Base-by-base conservation (phyloP, 2,797 vertebrate species). In the Cyclopterus lumpus region DNA sequence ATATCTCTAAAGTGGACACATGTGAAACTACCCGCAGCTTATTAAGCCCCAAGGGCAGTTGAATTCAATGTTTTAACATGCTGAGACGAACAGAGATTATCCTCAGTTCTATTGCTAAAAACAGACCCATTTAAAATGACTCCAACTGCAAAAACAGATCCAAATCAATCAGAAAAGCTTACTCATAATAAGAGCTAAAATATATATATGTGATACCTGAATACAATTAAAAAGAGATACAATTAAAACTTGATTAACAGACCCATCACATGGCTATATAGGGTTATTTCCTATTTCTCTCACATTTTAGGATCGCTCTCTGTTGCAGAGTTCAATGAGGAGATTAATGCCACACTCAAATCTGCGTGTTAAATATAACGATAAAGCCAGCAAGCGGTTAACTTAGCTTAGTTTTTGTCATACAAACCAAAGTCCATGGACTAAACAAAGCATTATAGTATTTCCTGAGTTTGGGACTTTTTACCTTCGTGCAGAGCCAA, bases 1-100 rank as follows among this genome's bases (percentile, higher is more conserved):
- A 59, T 12, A 24, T 51, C 40, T 69, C 71, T 66, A 49, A 42
- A 70, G 36, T 16, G 54, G 63, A 20, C 54, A 60, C 44, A 18
- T 46, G 30, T 44, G 65, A 63, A 26, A 5, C 15, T 1, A 34
- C 60, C 59, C 48, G 30, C 69, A 48, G 36, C 67, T 48, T 48
- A 36, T 1, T 61, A 16, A 26, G 61, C 65, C 30, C n/a, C 14
- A 16, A 12, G 28, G 0, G 32, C 36, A 36, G 28, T 69, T 22
- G 54, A 57, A 62, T 62, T 63, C 20, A 54, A 18, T 71, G 38
- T 8, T 11, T 74, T 30, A 60, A 34, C 28, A 28, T 14, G n/a
- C 26, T 15, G 38, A 54, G 6, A 48, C 22, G 24, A 26, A 67
- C 38, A 57, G 22, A 42, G 20, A 12, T 65, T 26, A 22, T 22